Evolutionary conservation across 2,888 invertebrate species (phyloP).

Genomic region (Bugulina stolonifera): DNA sequence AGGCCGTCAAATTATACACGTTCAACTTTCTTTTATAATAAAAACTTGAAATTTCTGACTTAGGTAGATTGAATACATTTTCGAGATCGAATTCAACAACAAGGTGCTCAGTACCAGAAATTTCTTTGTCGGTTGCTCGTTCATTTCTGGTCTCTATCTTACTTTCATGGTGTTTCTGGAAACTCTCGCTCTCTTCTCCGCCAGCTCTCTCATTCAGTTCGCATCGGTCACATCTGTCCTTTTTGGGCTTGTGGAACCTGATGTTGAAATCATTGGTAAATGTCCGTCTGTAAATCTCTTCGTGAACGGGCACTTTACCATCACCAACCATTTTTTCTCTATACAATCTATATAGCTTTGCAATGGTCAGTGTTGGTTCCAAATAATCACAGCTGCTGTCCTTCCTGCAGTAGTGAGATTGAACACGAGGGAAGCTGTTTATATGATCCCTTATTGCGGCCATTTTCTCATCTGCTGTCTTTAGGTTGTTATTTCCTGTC

Average conservation of each 20-base stretch:
- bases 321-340: neutral
- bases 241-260: neutral
- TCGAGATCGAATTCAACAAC: constrained; percentile 4
- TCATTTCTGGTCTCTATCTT: neutral
- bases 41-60: neutral
- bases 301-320: neutral
- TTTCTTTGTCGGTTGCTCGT: neutral
- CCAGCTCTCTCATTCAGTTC: too few relatives aligned
- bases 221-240: neutral
- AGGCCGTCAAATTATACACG: neutral
- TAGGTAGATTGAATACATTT: neutral
- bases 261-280: neutral
- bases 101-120: neutral
- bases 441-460: neutral
- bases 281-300: neutral
- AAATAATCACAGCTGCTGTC: neutral
- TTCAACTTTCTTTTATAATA: too few relatives aligned
- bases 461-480: constrained; percentile 1
- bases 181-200: too few relatives aligned
- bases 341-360: neutral
- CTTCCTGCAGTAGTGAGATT: neutral
- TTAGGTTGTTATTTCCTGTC: too few relatives aligned
- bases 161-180: neutral
- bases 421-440: neutral
- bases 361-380: neutral